Evolutionary conservation across 2,797 vertebrate genomes (phyloP).

Genomic region (Takifugu rubripes): DNA sequence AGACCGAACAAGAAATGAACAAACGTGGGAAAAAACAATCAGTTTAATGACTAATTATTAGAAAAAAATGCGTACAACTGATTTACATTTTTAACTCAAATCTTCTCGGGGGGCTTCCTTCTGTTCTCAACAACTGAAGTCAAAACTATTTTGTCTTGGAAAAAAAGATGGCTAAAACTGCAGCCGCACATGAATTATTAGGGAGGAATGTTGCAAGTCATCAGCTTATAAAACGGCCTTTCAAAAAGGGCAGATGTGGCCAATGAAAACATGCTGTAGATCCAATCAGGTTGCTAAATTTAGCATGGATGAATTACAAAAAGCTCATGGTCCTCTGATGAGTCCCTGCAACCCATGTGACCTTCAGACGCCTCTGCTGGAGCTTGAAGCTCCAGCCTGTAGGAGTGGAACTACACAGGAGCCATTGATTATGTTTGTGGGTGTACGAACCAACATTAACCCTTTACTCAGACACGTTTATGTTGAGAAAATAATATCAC

Average conservation of each 20-base stretch:
- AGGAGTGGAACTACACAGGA: slow-evolving; percentile 46
- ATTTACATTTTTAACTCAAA: too few relatives aligned
- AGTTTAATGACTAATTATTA: background rate
- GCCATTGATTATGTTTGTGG: slow-evolving; percentile 55
- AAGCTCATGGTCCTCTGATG: too few relatives aligned
- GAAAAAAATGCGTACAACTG: too few relatives aligned
- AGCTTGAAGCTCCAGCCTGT: slow-evolving; percentile 37
- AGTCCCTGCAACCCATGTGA: slow-evolving; percentile 31
- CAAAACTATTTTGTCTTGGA: too few relatives aligned
- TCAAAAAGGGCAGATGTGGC: background rate
- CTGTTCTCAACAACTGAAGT: too few relatives aligned
- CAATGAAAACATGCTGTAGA: too few relatives aligned
- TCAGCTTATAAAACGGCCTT: background rate
- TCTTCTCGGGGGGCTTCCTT: too few relatives aligned
- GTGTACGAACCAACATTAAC: slow-evolving; percentile 39
- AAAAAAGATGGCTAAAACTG: too few relatives aligned
- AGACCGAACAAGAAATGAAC: slow-evolving; percentile 6
- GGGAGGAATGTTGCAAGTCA: background rate
- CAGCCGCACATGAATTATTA: too few relatives aligned
- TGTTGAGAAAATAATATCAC: slow-evolving; percentile 1
- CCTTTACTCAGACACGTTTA: slow-evolving; percentile 25
- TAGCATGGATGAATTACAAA: background rate
- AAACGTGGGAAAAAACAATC: slow-evolving; percentile 1
- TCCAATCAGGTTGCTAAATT: background rate
- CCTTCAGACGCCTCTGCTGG: slow-evolving; percentile 53